Percentiles rank a stretch among this genome's conserved stretches.
Evolutionary conservation across 1,140 invertebrate species (phyloP).

Genomic region (Bicyclus anynana): DNA sequence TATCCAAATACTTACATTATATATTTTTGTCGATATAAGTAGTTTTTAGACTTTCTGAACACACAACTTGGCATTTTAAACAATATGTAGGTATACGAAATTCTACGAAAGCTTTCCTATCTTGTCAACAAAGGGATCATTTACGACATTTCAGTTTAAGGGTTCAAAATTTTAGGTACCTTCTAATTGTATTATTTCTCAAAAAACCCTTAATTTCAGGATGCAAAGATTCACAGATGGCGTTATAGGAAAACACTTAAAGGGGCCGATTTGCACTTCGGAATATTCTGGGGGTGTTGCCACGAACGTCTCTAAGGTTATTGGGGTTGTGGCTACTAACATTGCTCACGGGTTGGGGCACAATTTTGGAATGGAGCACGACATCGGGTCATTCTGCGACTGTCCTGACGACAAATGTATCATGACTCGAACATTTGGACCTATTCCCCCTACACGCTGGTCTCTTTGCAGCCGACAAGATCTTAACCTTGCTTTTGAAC

Average conservation of each 20-base stretch:
- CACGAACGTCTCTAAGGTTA: background rate
- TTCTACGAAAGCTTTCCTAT: slow-evolving; percentile 53
- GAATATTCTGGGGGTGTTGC: background rate
- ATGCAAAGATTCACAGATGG: background rate
- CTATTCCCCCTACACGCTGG: background rate
- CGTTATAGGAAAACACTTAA: background rate
- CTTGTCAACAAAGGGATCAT: slow-evolving; percentile 57
- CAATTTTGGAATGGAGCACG: background rate
- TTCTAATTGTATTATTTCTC: too few relatives aligned
- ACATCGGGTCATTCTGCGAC: background rate
- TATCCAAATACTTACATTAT: too few relatives aligned
- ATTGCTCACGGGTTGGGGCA: background rate
- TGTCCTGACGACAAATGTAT: background rate
- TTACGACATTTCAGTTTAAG: too few relatives aligned
- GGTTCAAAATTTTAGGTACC: too few relatives aligned
- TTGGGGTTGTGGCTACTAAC: background rate
- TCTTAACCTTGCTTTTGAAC: slow-evolving; percentile 92
- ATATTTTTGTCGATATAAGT: too few relatives aligned
- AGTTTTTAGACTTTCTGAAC: too few relatives aligned
- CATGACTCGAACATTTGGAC: background rate
- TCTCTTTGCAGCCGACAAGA: slow-evolving; percentile 90
- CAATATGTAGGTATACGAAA: too few relatives aligned
- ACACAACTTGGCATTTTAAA: too few relatives aligned
- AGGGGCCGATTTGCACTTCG: background rate
- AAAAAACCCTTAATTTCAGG: background rate